Conservation (phyloP, 2,888 invertebrate genomes). For the Yponomeuta plumbellus region DNA sequence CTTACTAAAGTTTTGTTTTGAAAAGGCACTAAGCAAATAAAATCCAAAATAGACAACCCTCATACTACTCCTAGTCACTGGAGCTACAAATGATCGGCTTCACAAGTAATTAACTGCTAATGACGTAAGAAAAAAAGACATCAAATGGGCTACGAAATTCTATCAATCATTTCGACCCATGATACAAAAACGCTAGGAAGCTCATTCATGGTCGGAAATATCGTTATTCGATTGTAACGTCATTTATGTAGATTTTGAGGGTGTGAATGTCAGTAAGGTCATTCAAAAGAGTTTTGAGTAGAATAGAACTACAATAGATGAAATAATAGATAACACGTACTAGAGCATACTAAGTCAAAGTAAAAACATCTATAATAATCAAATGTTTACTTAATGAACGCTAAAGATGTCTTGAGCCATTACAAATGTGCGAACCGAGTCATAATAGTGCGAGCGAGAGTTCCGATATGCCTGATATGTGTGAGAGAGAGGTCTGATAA, state of each 20-base stretch:
- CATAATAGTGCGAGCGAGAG: too few relatives aligned
- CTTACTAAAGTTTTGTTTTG: too few relatives aligned
- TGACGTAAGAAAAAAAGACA: conserved; percentile 67
- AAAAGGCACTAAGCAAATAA: background rate
- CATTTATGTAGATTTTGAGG: background rate
- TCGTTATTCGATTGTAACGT: background rate
- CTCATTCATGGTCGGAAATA: conserved; percentile 1
- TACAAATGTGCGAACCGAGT: too few relatives aligned
- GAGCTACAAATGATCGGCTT: conserved; percentile 60
- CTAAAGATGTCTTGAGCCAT: too few relatives aligned
- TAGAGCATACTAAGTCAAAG: too few relatives aligned
- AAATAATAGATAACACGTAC: too few relatives aligned
- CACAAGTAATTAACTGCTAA: conserved; percentile 70
- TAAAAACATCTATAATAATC: too few relatives aligned
- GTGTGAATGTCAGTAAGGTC: background rate
- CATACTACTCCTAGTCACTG: conserved; percentile 5
- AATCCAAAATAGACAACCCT: background rate
- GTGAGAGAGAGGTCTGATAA: too few relatives aligned
- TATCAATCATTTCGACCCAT: conserved; percentile 65
- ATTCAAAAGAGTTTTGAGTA: too few relatives aligned
- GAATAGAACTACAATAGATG: too few relatives aligned
- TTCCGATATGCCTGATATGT: too few relatives aligned
- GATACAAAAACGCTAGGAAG: conserved; percentile 36
- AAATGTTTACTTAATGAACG: too few relatives aligned
- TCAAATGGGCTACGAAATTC: conserved; percentile 40